A percentile compares a stretch with the other conserved stretches of the same genome.
phyloP scores from a whole-genome alignment of 1,140 invertebrate genomes.

The Zelostemma sp. region DNA sequence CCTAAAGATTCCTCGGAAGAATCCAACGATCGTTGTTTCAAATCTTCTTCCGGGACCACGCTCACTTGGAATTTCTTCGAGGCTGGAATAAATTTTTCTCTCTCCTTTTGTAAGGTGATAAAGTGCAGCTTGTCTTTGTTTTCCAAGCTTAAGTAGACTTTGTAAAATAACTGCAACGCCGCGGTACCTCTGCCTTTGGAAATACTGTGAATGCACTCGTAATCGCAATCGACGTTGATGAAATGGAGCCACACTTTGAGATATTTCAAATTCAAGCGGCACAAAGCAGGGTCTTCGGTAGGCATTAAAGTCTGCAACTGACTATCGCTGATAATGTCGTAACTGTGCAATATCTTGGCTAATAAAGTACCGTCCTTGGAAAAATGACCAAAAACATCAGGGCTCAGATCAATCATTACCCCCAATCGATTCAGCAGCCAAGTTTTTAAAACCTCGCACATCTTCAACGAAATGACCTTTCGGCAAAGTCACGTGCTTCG shows the following conservation, averaged over 20 bases:
- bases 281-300: constrained; percentile 62
- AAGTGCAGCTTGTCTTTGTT: constrained; percentile 71
- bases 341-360: constrained; percentile 62
- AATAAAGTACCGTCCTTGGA: constrained; percentile 64
- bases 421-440: constrained; percentile 53
- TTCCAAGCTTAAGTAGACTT: constrained; percentile 73
- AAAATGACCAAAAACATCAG: constrained; percentile 52
- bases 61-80: constrained; percentile 64
- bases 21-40: constrained; percentile 3
- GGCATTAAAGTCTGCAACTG: constrained; percentile 52
- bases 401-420: constrained; percentile 50
- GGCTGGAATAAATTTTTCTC: constrained; percentile 58
- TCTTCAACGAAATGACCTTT: too few species aligned
- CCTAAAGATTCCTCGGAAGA: too few species aligned
- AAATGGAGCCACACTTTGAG: constrained; percentile 69
- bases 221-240: constrained; percentile 67
- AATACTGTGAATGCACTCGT: constrained; percentile 68
- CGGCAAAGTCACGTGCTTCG: too few species aligned
- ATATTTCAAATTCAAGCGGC: constrained; percentile 70
- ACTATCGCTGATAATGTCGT: constrained; percentile 62
- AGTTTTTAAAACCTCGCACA: constrained; percentile 46
- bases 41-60: constrained; percentile 50
- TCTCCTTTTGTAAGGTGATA: constrained; percentile 69
- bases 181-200: constrained; percentile 68
- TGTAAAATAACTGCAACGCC: constrained; percentile 72